Percentiles rank a stretch among this genome's conserved stretches.
Evolutionary conservation across 1,140 invertebrate genomes (phyloP).

Genomic region (fruit fly (Drosophila melanogaster)): DNA sequence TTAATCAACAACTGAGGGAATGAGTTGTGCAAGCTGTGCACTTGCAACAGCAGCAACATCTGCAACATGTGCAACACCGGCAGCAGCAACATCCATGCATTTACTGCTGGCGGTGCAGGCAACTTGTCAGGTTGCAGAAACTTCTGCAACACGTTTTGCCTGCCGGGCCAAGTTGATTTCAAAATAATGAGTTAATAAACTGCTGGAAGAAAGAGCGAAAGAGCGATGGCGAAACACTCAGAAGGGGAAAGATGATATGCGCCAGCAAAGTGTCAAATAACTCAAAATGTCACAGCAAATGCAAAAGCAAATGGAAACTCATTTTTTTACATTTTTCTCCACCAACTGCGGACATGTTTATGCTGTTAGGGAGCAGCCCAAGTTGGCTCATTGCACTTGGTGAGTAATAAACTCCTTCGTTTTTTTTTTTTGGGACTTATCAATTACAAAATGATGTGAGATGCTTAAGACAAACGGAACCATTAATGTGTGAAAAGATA

Average conservation of each 20-base stretch:
- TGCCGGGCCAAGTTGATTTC: constrained; percentile 68
- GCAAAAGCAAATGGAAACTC: constrained; percentile 66
- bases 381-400: constrained; percentile 13
- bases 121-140: constrained; percentile 52
- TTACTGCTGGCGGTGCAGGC: constrained; percentile 24
- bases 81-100: constrained; percentile 6
- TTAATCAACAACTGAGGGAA: constrained; percentile 59
- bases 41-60: constrained; percentile 18
- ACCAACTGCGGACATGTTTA: constrained; percentile 31
- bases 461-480: neutral
- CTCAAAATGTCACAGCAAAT: constrained; percentile 75
- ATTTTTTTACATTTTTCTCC: constrained; percentile 33
- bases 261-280: constrained; percentile 78
- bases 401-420: constrained; percentile 8
- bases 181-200: constrained; percentile 82
- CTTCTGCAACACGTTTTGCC: constrained; percentile 67
- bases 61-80: neutral
- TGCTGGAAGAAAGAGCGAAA: constrained; percentile 44
- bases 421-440: neutral
- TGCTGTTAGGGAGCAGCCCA: constrained; percentile 46
- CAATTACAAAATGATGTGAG: neutral
- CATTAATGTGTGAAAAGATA: neutral
- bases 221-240: constrained; percentile 1
- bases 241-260: constrained; percentile 45
- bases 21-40: constrained; percentile 39